Evolutionary conservation across 1,140 invertebrate species (phyloP).

Genomic region (Fopius arisanus): DNA sequence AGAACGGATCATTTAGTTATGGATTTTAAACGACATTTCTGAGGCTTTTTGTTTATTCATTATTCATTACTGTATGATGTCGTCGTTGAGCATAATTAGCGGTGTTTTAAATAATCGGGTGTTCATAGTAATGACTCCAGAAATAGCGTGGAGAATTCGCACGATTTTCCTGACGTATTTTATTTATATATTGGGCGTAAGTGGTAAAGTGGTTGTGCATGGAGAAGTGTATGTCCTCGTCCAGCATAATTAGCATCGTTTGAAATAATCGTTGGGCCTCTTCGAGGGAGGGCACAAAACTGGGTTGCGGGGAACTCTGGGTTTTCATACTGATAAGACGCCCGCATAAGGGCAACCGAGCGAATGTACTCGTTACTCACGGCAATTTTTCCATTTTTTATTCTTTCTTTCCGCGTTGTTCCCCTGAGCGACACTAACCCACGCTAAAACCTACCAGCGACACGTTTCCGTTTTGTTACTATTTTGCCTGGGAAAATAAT

Average conservation of each 20-base stretch:
- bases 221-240: constrained; percentile 13
- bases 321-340: constrained; percentile 6
- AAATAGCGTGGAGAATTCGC: too few species aligned
- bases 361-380: not conserved
- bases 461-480: constrained; percentile 7
- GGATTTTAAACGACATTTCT: too few species aligned
- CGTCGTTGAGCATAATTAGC: too few species aligned
- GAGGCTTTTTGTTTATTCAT: too few species aligned
- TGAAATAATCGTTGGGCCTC: constrained; percentile 20
- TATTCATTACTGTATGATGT: too few species aligned
- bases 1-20: too few species aligned
- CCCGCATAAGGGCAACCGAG: constrained; percentile 19
- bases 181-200: not conserved
- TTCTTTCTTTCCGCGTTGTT: not conserved
- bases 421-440: not conserved
- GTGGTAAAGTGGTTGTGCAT: not conserved
- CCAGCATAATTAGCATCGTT: constrained; percentile 22
- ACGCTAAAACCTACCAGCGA: not conserved
- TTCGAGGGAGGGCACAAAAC: constrained; percentile 17
- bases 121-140: too few species aligned
- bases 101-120: too few species aligned
- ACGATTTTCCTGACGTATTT: too few species aligned
- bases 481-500: constrained; percentile 5
- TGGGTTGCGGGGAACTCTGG: not conserved
- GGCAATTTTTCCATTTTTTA: not conserved